Percentiles rank a stretch among this genome's conserved stretches.
These are phyloP conservation scores for Oppia nitens DNA, from an alignment of 1,140 invertebrate species.

Conservation along the genomic window DNA sequence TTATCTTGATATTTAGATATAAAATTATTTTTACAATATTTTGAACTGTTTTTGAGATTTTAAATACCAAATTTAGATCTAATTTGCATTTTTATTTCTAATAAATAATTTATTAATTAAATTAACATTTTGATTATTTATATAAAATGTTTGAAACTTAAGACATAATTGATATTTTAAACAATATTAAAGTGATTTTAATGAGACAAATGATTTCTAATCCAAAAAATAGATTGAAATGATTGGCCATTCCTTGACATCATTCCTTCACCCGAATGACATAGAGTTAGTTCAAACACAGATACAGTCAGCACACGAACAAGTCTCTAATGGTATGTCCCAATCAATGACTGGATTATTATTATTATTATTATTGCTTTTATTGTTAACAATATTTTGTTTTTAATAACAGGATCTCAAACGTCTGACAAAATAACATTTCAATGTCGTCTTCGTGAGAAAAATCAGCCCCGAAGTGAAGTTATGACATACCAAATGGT, in stretches of 20 bases:
- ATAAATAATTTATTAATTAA: too few relatives aligned
- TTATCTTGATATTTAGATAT: too few relatives aligned
- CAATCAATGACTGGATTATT: background rate
- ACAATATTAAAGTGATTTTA: too few relatives aligned
- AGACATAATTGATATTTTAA: too few relatives aligned
- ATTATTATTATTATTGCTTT: background rate
- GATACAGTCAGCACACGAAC: constrained; percentile 36
- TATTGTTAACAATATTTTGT: background rate
- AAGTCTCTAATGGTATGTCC: background rate
- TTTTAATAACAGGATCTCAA: background rate
- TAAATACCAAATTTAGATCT: too few relatives aligned
- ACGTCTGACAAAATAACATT: constrained; percentile 13
- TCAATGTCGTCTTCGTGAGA: constrained; percentile 17
- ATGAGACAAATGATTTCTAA: too few relatives aligned
- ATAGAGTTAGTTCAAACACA: constrained; percentile 47
- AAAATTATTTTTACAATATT: too few relatives aligned
- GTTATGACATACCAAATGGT: constrained; percentile 40
- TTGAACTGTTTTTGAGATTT: too few relatives aligned
- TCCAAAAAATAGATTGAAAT: constrained; percentile 46
- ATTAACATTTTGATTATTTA: too few relatives aligned
- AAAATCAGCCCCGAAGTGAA: constrained; percentile 19
- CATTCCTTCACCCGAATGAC: constrained; percentile 57
- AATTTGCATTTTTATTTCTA: too few relatives aligned
- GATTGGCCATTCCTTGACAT: constrained; percentile 61
- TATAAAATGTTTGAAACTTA: too few relatives aligned